Evolutionary conservation across 2,113 vertebrate species (phyloP).

Genomic region (Vanacampus margaritifer): DNA sequence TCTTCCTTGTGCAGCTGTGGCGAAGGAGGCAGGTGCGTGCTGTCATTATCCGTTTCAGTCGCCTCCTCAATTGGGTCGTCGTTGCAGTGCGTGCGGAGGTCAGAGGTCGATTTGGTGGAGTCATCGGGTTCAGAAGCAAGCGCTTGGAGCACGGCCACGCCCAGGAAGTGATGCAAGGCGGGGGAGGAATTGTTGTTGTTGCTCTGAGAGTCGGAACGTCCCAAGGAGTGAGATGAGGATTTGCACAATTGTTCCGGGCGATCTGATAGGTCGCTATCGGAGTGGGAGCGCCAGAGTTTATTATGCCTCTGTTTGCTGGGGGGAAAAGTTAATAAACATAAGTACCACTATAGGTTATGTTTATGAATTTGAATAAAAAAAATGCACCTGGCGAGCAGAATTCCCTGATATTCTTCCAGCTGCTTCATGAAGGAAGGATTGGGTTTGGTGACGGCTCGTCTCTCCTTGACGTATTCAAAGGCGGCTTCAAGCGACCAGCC

Average conservation of each 20-base stretch:
- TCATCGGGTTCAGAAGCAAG: conserved; percentile 28
- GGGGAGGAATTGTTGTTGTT: conserved; percentile 82
- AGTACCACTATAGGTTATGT: neutral
- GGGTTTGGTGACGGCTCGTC: conserved; percentile 88
- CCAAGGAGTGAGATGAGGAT: conserved; percentile 38
- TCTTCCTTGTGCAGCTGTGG: conserved; percentile 54
- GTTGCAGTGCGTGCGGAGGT: conserved; percentile 21
- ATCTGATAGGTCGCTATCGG: conserved; percentile 89
- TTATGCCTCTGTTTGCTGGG: conserved; percentile 96
- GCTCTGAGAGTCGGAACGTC: conserved; percentile 71
- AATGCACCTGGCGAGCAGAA: conserved; percentile 89
- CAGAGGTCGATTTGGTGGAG: conserved; percentile 12
- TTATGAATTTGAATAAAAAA: neutral
- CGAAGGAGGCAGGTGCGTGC: conserved; percentile 17
- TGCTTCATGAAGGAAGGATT: conserved; percentile 97
- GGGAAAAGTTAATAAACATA: neutral
- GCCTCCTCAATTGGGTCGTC: conserved; percentile 32
- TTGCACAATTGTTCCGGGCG: conserved; percentile 75
- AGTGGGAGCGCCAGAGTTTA: conserved; percentile 96
- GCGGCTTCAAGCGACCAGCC: conserved; percentile 94
- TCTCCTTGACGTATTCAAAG: conserved; percentile 91
- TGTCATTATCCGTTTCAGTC: conserved; percentile 6
- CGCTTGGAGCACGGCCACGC: conserved; percentile 69
- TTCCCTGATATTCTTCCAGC: conserved; percentile 97
- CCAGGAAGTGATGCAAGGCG: conserved; percentile 83